phyloP scores from a whole-genome alignment of 2,888 invertebrate species.

The Pegoplata infirma region DNA sequence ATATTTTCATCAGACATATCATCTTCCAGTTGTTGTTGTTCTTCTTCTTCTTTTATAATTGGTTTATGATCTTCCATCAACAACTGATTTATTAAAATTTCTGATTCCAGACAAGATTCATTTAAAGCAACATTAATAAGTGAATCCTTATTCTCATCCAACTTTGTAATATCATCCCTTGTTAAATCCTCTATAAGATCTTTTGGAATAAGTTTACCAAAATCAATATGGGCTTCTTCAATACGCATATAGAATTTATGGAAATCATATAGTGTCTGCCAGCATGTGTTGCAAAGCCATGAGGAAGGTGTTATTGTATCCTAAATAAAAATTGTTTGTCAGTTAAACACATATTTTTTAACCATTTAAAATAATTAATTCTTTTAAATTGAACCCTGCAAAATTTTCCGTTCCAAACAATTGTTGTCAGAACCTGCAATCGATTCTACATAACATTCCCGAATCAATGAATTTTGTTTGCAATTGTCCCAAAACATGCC shows the following conservation, averaged over 20 bases:
- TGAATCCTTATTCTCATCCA: no score
- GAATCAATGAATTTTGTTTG: no score
- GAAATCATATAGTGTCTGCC: conserved; percentile 68
- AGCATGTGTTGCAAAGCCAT: conserved; percentile 68
- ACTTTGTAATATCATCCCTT: conserved; percentile 1
- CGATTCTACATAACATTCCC: no score
- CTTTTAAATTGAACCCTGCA: no score
- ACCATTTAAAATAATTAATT: no score
- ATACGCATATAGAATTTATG: conserved; percentile 68
- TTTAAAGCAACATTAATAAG: not conserved
- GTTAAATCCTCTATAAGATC: no score
- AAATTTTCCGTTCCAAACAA: no score
- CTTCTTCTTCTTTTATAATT: not conserved
- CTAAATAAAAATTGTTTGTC: not conserved
- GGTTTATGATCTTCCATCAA: not conserved
- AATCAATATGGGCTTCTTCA: conserved; percentile 63
- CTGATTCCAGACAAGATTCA: conserved; percentile 8
- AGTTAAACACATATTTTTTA: no score
- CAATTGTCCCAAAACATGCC: no score
- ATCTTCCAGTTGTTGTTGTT: no score
- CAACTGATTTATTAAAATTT: not conserved
- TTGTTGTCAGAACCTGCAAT: no score
- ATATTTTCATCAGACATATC: not conserved
- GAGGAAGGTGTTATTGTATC: not conserved
- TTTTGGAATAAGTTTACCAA: not conserved